Evolutionary conservation across 2,113 vertebrate species (phyloP).

Genomic region (Connochaetes taurinus): DNA sequence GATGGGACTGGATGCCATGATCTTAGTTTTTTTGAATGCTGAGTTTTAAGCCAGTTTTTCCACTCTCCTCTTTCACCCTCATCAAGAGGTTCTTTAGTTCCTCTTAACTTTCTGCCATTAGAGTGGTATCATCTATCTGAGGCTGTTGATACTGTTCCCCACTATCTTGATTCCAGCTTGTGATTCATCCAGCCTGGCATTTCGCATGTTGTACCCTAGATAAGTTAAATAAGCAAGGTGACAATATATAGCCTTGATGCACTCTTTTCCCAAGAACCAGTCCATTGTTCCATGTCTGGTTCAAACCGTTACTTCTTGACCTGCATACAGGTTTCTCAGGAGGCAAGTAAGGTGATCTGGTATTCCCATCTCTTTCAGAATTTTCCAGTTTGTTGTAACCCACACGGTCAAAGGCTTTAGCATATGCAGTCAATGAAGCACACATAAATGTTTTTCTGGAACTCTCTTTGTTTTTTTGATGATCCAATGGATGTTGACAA

Average conservation of each 20-base stretch:
- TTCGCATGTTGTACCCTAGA: neutral
- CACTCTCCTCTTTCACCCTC: neutral
- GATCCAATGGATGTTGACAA: neutral
- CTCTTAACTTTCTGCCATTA: neutral
- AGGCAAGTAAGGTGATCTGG: neutral
- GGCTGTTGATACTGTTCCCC: neutral
- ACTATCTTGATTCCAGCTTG: neutral
- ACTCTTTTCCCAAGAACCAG: neutral
- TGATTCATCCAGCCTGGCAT: neutral
- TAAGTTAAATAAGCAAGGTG: neutral
- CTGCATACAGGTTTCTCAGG: neutral
- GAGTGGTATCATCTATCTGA: neutral
- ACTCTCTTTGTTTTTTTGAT: neutral
- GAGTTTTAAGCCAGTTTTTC: neutral
- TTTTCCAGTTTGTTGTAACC: neutral
- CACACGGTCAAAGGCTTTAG: neutral
- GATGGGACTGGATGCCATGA: neutral
- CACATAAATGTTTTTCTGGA: neutral
- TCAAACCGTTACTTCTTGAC: neutral
- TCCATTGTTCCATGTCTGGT: neutral
- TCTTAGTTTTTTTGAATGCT: neutral
- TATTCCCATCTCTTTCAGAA: neutral
- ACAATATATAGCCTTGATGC: neutral
- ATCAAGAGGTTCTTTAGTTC: neutral
- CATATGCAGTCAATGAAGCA: neutral